Conservation (phyloP, 2,113 vertebrate species). For the Pachyramphus minor region DNA sequence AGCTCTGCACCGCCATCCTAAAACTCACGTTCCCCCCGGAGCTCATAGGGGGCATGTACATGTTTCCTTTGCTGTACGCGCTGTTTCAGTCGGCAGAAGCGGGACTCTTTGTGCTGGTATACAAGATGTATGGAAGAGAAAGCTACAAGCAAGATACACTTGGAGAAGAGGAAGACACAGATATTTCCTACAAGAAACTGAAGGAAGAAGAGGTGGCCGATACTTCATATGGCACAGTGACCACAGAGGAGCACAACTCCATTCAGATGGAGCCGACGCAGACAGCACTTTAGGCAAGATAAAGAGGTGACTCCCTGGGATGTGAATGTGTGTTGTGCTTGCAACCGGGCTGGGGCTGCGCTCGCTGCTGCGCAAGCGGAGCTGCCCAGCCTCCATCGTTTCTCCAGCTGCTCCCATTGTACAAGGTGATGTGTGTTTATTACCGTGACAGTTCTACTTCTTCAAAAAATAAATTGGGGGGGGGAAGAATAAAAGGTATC, state of each 20-base stretch:
- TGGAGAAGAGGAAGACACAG: conserved; percentile 80
- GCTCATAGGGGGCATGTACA: conserved; percentile 92
- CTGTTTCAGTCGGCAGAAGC: conserved; percentile 95
- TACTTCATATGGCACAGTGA: conserved; percentile 86
- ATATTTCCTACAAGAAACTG: conserved; percentile 89
- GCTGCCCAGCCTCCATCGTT: neutral
- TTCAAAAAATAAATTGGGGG: neutral
- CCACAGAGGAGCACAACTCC: conserved; percentile 72
- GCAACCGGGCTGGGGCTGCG: neutral
- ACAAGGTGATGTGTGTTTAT: neutral
- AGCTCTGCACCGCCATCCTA: conserved; percentile 95
- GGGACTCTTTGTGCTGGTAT: conserved; percentile 87
- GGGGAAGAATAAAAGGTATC: neutral
- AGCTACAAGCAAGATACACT: conserved; percentile 81
- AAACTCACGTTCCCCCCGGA: conserved; percentile 93
- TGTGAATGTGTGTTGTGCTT: neutral
- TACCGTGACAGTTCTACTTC: neutral
- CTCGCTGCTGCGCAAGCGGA: rapidly evolving
- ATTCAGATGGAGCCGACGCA: conserved; percentile 75
- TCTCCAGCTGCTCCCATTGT: conserved; percentile 8
- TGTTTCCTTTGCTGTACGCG: conserved; percentile 95
- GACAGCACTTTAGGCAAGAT: conserved; percentile 40
- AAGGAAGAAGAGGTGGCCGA: conserved; percentile 88
- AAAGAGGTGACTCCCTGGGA: neutral
- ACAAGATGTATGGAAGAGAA: conserved; percentile 86